These are phyloP conservation scores for Neotragus pygmaeus DNA, from an alignment of 2,113 vertebrate genomes.

Conservation along the genomic window DNA sequence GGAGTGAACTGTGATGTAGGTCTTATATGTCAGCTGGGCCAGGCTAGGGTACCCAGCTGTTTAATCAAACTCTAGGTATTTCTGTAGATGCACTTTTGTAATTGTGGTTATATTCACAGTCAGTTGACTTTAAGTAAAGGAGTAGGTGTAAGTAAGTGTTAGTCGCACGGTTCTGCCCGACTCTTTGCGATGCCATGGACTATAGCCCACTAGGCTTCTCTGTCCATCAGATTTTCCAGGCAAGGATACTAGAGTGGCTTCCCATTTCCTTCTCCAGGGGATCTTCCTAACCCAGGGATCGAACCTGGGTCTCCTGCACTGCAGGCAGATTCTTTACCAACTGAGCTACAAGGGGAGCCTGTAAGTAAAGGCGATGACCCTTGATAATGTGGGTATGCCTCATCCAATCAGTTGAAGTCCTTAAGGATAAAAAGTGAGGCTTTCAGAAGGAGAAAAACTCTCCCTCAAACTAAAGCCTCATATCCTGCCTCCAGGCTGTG, in stretches of 20 bases:
- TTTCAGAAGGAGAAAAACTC: background rate
- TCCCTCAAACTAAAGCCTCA: background rate
- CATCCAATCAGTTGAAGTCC: background rate
- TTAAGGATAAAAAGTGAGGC: background rate
- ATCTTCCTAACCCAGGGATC: background rate
- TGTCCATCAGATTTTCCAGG: background rate
- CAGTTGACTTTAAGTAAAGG: background rate
- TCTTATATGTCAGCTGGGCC: background rate
- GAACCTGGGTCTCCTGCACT: background rate
- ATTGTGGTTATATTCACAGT: background rate
- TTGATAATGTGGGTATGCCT: background rate
- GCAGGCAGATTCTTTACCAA: background rate
- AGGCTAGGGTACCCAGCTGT: background rate
- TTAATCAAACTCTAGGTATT: background rate
- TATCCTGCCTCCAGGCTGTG: background rate
- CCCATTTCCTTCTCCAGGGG: background rate
- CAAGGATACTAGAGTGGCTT: background rate
- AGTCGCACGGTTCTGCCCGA: rapidly evolving
- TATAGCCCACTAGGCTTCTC: background rate
- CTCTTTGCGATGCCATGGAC: background rate
- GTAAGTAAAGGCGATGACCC: background rate
- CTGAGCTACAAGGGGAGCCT: background rate
- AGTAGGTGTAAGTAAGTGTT: background rate
- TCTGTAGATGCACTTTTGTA: background rate
- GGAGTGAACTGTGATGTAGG: background rate